Base-by-base conservation (phyloP, 2,113 vertebrate genomes). In the Ammodytes dubius region DNA sequence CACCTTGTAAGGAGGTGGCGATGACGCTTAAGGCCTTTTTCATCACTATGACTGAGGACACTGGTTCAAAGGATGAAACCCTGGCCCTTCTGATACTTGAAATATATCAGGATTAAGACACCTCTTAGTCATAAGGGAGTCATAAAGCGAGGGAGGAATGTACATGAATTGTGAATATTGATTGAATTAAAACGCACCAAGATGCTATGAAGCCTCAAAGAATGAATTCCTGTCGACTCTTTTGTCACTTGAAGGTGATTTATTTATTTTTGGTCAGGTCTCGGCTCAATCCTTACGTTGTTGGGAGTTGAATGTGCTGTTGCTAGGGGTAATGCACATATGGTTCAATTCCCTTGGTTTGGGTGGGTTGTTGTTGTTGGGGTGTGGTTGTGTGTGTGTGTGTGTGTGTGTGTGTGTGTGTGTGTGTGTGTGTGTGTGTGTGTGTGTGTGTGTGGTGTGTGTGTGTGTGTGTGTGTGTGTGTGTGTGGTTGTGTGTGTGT, bases 281-380 rank as follows among this genome's bases (percentile, higher is more conserved):
- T 82, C 15, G 17, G 75, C 59, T 73, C 61, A 5, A 54, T 72
- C 58, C 43, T 70, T 59, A 61, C 82, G 53, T 89, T 77, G 81
- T 78, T 78, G 73, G 79, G 81, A 75, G 61, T 77, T 86, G 79
- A 89, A 90, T 90, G 79, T 73, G 53, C 72, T 53, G 89, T 90
- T 90, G 75, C 88, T 57, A 87, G 19, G 71, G 82, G 27, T 57
- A 79, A 79, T 47, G 75, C 72, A 76, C 70, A 69, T 53, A 68
- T 14, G 42, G 63, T 77, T 50, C 72, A 39, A 4, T 77, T 65
- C 53, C 47, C 52, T 74, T 50, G 50, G 60, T 87, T n/a, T n/a
- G n/a, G n/a, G n/a, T n/a, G n/a, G n/a, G n/a, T n/a, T n/a, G n/a
- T n/a, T n/a, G n/a, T n/a, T n/a, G n/a, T n/a, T n/a, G n/a, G n/a